A percentile compares a stretch with the other conserved stretches of the same genome.
Conservation (phyloP, 2,797 vertebrate species). For the Paratrypauchen microcephalus region DNA sequence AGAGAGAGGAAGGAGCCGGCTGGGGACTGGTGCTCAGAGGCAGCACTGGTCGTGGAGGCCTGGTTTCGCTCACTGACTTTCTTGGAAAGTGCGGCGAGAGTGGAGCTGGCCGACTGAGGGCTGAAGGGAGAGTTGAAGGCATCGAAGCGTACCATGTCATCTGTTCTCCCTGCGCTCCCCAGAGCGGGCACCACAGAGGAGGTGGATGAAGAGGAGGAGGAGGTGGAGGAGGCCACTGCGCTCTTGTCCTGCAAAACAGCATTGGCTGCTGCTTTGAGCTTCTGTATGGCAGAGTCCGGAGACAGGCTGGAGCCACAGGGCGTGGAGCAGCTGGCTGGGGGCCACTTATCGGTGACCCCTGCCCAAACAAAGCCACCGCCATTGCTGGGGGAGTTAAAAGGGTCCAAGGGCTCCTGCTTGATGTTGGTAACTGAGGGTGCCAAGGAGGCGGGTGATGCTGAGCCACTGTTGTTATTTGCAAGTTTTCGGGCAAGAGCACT, state of each 20-base stretch:
- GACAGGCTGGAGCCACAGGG: constrained; percentile 87
- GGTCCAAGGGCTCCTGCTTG: constrained; percentile 93
- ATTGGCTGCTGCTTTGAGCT: constrained; percentile 96
- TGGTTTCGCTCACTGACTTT: constrained; percentile 97
- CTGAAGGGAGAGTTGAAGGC: constrained; percentile 95
- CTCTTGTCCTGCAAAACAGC: constrained; percentile 97
- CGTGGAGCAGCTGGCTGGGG: constrained; percentile 84
- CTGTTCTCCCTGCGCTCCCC: constrained; percentile 75
- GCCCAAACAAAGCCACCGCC: constrained; percentile 89
- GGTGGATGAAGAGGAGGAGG: constrained; percentile 76
- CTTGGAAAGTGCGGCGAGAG: constrained; percentile 97
- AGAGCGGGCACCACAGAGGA: constrained; percentile 73
- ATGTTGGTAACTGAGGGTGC: constrained; percentile 68
- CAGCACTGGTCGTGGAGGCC: constrained; percentile 56
- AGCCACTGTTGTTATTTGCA: constrained; percentile 81
- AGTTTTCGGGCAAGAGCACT: constrained; percentile 96
- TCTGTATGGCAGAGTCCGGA: constrained; percentile 97
- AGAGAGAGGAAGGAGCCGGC: constrained; percentile 94
- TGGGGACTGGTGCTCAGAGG: constrained; percentile 85
- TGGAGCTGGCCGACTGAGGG: constrained; percentile 98
- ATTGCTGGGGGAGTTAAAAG: constrained; percentile 84
- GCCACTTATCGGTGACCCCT: constrained; percentile 92
- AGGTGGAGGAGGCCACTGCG: constrained; percentile 76
- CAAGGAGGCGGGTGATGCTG: constrained; percentile 77
- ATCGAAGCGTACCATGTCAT: constrained; percentile 92